These are phyloP conservation scores for Petromus typicus DNA, from an alignment of 2,113 vertebrate species.

Conservation along the genomic window DNA sequence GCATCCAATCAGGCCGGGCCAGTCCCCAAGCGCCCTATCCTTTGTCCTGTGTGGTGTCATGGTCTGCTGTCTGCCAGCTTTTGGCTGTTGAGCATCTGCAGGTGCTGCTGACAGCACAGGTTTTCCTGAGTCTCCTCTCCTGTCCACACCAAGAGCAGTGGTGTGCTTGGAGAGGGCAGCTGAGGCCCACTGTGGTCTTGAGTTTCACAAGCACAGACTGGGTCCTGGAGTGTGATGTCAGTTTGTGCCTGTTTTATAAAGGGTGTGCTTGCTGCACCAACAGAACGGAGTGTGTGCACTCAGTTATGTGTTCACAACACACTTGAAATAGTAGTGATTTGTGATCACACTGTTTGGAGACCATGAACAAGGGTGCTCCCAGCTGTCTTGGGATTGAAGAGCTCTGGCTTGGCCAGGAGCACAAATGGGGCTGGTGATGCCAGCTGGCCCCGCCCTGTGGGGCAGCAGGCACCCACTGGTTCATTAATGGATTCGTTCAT, in stretches of 20 bases:
- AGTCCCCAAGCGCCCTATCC: not conserved
- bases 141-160: not conserved
- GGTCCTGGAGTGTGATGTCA: not conserved
- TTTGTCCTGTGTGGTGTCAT: not conserved
- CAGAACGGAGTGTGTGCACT: not conserved
- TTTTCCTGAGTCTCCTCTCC: not conserved
- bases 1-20: not conserved
- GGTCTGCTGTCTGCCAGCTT: not conserved
- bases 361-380: not conserved
- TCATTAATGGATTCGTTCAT: not conserved
- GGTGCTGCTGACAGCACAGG: not conserved
- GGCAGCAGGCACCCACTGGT: too few species aligned
- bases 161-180: not conserved
- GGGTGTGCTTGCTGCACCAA: not conserved
- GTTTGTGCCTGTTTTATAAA: not conserved
- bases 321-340: not conserved
- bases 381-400: not conserved
- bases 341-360: not conserved
- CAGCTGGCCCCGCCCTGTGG: not conserved
- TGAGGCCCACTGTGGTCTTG: not conserved
- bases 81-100: not conserved
- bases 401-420: not conserved
- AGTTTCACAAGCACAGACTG: rapidly evolving
- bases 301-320: not conserved
- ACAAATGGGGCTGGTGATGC: not conserved